Evolutionary conservation across 1,140 invertebrate genomes (phyloP).

Genomic region (Diploscapter pachys): DNA sequence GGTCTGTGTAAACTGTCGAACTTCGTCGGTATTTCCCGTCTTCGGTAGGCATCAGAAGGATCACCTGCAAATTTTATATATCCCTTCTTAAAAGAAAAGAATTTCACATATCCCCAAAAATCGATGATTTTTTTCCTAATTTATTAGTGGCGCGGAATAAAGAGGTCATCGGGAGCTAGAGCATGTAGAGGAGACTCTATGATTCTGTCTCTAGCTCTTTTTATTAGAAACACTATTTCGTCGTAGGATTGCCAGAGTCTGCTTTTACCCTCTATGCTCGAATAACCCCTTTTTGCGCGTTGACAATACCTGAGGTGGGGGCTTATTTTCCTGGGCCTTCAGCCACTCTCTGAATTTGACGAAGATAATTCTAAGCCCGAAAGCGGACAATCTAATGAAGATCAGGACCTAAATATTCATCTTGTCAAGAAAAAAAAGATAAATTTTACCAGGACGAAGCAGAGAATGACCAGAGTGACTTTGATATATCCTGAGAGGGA

Average conservation of each 20-base stretch:
- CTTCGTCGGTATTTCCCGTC: slow-evolving; percentile 25
- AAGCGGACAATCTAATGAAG: slow-evolving; percentile 17
- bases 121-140: neutral
- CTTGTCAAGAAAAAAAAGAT: slow-evolving; percentile 6
- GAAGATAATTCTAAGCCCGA: slow-evolving; percentile 16
- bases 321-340: slow-evolving; percentile 13
- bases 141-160: too few relatives aligned
- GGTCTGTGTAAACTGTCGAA: slow-evolving; percentile 22
- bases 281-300: too few relatives aligned
- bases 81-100: too few relatives aligned
- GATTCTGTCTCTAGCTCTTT: too few relatives aligned
- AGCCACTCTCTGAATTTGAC: slow-evolving; percentile 32
- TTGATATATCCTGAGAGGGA: slow-evolving; percentile 32
- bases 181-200: too few relatives aligned
- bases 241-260: too few relatives aligned
- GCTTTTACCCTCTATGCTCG: too few relatives aligned
- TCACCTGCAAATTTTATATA: slow-evolving; percentile 17
- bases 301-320: slow-evolving; percentile 21
- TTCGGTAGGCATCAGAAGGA: slow-evolving; percentile 32
- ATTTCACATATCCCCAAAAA: neutral
- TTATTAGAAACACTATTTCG: too few relatives aligned
- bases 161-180: too few relatives aligned
- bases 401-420: slow-evolving; percentile 8
- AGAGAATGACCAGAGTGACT: slow-evolving; percentile 30
- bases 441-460: slow-evolving; percentile 17